Base-by-base conservation (phyloP, 2,888 invertebrate genomes). In the Sesamia inferens region DNA sequence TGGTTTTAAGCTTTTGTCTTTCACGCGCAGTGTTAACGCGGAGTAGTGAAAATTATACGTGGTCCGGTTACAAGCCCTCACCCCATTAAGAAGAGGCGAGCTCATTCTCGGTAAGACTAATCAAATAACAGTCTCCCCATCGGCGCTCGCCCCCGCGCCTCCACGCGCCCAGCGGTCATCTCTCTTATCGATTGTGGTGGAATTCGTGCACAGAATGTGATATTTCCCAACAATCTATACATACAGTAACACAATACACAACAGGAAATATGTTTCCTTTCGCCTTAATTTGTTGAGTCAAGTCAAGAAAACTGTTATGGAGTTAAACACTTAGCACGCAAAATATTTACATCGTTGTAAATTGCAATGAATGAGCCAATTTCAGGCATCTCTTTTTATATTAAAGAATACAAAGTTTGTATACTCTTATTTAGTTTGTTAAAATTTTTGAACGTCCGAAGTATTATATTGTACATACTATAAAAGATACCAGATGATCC, bases 41-140 rank as follows among this genome's bases (percentile, higher is more conserved):
- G 83, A 87, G 87, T 88, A 87, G 91, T 93, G 92, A 92, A 94
- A 95, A 95, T 95, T 94, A 94, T 95, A 94, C 93, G 92, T 92
- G 91, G 93, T 95, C 95, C 93, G 92, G 94, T 96, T 95, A 95
- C 95, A 95, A 93, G 94, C 94, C 93, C 94, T 95, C 95, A 94
- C 95, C 95, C 96, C 94, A 95, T 95, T 95, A 95, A 95, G 94
- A 93, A 92, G 94, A 94, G 93, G 94, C 94, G 95, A 94, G 94
- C 94, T 96, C 96, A 96, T 96, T 96, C 96, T 96, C 96, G 94
- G 96, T 94, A 96, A 95, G 96, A 96, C 96, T 96, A 96, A 96
- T 96, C 96, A 96, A 96, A 96, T 96, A 96, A 96, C 96, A 94
- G 95, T 93, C 96, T 93, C 95, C 96, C 95, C 92, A 91, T 88